Conservation (phyloP, 35 echinoderm and acorn worm genomes). For the Acanthaster planci region DNA sequence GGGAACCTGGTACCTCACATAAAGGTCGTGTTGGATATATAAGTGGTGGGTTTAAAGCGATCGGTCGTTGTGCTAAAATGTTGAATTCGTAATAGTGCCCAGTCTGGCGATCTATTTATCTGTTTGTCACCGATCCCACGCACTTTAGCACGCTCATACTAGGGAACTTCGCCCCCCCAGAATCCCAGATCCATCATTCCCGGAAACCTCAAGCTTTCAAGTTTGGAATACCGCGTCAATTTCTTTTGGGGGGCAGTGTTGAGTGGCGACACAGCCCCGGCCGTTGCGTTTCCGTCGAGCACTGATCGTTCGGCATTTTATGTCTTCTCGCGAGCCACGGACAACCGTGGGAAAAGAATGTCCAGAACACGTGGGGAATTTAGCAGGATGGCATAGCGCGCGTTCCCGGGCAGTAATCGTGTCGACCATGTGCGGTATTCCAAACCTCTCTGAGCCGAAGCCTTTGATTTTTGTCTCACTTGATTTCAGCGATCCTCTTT, state of each 20-base stretch:
- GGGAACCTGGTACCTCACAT: too few relatives aligned
- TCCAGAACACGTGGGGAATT: neutral
- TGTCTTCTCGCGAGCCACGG: neutral
- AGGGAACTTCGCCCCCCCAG: too few relatives aligned
- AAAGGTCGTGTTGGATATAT: too few relatives aligned
- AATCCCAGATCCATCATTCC: neutral
- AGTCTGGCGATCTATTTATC: too few relatives aligned
- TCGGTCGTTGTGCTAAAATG: too few relatives aligned
- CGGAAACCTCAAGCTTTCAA: neutral
- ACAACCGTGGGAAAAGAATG: conserved; percentile 24
- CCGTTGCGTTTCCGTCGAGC: neutral
- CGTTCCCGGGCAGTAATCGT: neutral
- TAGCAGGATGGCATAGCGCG: neutral
- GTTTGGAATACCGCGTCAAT: neutral
- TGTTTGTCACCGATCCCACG: too few relatives aligned
- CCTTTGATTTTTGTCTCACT: neutral
- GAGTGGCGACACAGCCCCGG: neutral
- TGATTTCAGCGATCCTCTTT: neutral
- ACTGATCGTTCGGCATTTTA: neutral
- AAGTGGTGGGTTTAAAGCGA: too few relatives aligned
- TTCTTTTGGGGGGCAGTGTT: neutral
- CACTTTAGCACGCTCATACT: too few relatives aligned
- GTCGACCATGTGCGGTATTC: neutral
- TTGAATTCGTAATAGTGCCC: too few relatives aligned
- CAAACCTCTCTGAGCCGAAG: neutral